Evolutionary conservation across 1,140 invertebrate species (phyloP), one percentile per base, ranked within the genome.

Genomic region (Bombus consobrinus): DNA sequence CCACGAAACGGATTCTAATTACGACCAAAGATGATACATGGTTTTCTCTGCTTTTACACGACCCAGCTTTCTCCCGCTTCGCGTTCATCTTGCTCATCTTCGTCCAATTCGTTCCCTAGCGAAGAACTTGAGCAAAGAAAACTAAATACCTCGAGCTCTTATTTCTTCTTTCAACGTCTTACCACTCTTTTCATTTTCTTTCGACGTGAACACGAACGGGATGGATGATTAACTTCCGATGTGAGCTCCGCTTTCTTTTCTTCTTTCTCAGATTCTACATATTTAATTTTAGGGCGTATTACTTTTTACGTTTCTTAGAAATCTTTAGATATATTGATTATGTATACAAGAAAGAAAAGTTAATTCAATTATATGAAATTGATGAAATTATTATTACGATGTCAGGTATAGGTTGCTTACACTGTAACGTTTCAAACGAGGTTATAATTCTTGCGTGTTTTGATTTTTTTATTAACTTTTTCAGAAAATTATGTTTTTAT

Each of bases 1-100:
- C 87, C 86, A 86, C 89, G 89, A 90, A 91, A 87, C 90, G 87
- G 87, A 92, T 91, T 92, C 90, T 92, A 93, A 93, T 93, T 93
- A 92, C 91, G 76, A 75, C 62, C 68, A 73, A 88, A 86, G 88
- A 91, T 91, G 90, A 92, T 89, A 87, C 79, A 68, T 83, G 84
- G 75, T 87, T 87, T 79, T 88, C 85, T 76, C 82, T 71, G 39
- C 81, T 76, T 62, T n/a, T 59, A 53, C 47, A 53, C 47, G 47
- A 53, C 57, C 28, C 59, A 62, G 28, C 59, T n/a, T 62, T 72
- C 69, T 47, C 62, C 25, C 32, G 18, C 47, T 53, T 22, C 18
- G 47, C 18, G 18, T 53, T 32, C 83, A 28, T 79, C 43, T 57
- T 39, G 62, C 64, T 69, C 64, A 32, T 59, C 73, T 68, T 72